Conservation (phyloP, 2,888 invertebrate genomes). For the Cephus pulcher region DNA sequence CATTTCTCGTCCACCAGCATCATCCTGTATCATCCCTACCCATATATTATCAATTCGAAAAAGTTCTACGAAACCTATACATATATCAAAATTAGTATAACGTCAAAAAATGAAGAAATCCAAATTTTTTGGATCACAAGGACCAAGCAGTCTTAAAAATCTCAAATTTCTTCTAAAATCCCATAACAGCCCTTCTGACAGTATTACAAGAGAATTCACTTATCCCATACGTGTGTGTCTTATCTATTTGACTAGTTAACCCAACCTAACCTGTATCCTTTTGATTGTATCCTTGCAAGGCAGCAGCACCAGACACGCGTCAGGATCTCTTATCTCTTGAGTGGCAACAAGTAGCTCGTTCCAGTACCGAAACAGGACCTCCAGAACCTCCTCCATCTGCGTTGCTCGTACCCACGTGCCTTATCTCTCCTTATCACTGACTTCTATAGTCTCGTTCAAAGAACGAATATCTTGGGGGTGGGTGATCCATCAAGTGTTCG, state of each 20-base stretch:
- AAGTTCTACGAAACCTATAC: too few species aligned
- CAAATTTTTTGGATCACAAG: too few species aligned
- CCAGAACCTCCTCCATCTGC: background rate
- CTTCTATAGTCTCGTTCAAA: background rate
- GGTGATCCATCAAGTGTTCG: conserved; percentile 3
- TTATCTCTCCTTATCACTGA: background rate
- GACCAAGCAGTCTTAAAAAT: background rate
- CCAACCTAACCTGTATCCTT: background rate
- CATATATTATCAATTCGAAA: too few species aligned
- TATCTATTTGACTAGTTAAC: background rate
- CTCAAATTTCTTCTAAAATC: background rate
- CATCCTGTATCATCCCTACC: background rate
- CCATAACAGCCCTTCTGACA: background rate
- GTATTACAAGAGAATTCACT: conserved; percentile 36
- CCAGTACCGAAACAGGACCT: background rate
- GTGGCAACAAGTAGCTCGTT: conserved; percentile 22
- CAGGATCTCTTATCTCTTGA: conserved; percentile 25
- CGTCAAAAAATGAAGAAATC: too few species aligned
- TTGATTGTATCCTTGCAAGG: background rate
- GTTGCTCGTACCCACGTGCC: background rate
- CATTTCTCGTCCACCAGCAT: conserved; percentile 23
- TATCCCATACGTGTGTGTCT: conserved; percentile 15
- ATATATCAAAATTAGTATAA: too few species aligned
- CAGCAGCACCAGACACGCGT: background rate
- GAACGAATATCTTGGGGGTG: background rate